Conservation (phyloP, 2,113 vertebrate species). For the Pachyramphus minor region DNA sequence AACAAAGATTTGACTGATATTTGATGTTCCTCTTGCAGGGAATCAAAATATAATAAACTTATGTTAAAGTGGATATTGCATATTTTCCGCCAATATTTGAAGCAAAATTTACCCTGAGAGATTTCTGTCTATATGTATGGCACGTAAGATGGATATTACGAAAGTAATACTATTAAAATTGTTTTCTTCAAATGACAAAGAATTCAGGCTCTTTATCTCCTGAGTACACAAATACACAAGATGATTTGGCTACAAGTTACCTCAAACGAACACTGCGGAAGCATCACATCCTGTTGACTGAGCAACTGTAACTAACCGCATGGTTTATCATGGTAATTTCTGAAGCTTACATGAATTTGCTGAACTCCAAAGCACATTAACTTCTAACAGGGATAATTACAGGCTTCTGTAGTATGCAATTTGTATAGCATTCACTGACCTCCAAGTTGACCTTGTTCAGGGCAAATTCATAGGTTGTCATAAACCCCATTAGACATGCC, state of each 20-base stretch:
- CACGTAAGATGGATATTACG: background rate
- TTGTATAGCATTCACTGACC: constrained; percentile 74
- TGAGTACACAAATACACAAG: background rate
- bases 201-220: background rate
- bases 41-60: background rate
- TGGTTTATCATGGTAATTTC: constrained; percentile 41
- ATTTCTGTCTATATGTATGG: background rate
- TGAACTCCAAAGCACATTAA: constrained; percentile 65
- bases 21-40: background rate
- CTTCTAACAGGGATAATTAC: constrained; percentile 73
- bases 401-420: constrained; percentile 68
- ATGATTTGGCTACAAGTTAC: background rate
- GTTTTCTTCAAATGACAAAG: background rate
- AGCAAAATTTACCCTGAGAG: background rate
- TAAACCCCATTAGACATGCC: constrained; percentile 75
- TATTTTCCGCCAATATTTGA: background rate
- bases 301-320: background rate
- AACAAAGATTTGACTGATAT: background rate
- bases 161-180: background rate
- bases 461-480: constrained; percentile 73
- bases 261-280: background rate
- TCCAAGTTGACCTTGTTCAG: constrained; percentile 71
- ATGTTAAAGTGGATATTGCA: background rate
- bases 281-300: background rate
- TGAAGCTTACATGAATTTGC: constrained; percentile 58